Percentiles rank a stretch among this genome's conserved stretches.
Evolutionary conservation across 2,888 invertebrate genomes (phyloP).

Genomic region (Syrphus vitripennis): DNA sequence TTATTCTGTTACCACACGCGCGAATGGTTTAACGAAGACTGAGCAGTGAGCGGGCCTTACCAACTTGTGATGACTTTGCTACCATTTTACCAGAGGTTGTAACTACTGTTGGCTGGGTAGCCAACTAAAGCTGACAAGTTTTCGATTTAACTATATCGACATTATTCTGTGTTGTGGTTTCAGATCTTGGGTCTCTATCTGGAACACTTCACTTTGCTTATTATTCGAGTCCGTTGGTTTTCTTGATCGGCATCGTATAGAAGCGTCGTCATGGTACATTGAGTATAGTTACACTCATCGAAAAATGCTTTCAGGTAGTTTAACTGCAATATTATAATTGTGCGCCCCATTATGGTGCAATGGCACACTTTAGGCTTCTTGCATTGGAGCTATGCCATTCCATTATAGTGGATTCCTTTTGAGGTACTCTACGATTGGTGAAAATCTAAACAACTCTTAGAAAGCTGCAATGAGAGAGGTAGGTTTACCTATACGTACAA

Average conservation of each 20-base stretch:
- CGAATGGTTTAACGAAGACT: slow-evolving; percentile 59
- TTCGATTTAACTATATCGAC: slow-evolving; percentile 3
- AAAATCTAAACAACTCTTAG: slow-evolving; percentile 49
- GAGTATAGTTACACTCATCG: not conserved
- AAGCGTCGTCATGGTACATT: slow-evolving; percentile 19
- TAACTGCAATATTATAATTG: slow-evolving; percentile 27
- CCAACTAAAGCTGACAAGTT: slow-evolving; percentile 28
- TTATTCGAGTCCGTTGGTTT: too few species aligned
- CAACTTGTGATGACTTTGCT: slow-evolving; percentile 33
- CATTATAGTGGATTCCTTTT: not conserved
- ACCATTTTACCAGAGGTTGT: slow-evolving; percentile 45
- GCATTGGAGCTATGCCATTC: not conserved
- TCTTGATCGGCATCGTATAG: too few species aligned
- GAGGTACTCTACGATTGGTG: slow-evolving; percentile 9
- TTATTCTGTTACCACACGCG: slow-evolving; percentile 54
- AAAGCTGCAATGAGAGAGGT: slow-evolving; percentile 18
- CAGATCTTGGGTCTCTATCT: slow-evolving; percentile 31
- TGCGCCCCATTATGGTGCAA: slow-evolving; percentile 50
- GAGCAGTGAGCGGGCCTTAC: slow-evolving; percentile 5
- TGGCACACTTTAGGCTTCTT: slow-evolving; percentile 45
- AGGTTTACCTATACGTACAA: not conserved
- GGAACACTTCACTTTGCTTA: too few species aligned
- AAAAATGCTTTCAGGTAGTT: slow-evolving; percentile 43
- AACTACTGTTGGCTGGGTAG: slow-evolving; percentile 1
- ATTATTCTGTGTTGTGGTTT: slow-evolving; percentile 34